Evolutionary conservation across 1,140 invertebrate species (phyloP).

Genomic region (Caerostris extrusa): DNA sequence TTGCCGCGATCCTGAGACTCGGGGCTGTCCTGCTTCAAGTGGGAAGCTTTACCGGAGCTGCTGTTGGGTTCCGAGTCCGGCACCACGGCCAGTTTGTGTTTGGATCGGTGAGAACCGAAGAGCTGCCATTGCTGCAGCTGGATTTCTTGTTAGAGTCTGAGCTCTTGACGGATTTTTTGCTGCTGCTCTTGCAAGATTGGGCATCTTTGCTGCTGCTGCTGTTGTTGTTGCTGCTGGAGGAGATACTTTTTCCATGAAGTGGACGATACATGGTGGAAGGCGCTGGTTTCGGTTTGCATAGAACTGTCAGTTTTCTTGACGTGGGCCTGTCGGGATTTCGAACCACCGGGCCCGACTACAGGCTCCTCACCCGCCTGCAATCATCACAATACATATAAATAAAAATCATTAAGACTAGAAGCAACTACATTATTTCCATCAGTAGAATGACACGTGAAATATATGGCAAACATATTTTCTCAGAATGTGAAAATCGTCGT

Average conservation of each 20-base stretch:
- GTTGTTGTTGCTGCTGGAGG: conserved; percentile 83
- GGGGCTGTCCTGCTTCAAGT: conserved; percentile 55
- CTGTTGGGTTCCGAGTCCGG: conserved; percentile 81
- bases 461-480: too few relatives aligned
- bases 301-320: conserved; percentile 84
- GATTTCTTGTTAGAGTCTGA: conserved; percentile 27
- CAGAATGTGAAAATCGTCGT: too few relatives aligned
- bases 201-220: neutral
- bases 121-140: neutral
- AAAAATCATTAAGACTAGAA: too few relatives aligned
- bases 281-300: conserved; percentile 84
- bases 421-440: neutral
- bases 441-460: neutral
- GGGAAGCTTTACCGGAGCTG: conserved; percentile 80
- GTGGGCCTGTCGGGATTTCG: conserved; percentile 71
- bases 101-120: conserved; percentile 54
- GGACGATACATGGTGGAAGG: conserved; percentile 84
- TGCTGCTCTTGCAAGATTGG: conserved; percentile 25
- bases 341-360: conserved; percentile 73
- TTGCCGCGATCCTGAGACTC: conserved; percentile 56
- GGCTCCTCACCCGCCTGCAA: conserved; percentile 69
- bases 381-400: too few relatives aligned
- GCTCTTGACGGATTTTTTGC: conserved; percentile 58
- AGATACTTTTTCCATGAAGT: conserved; percentile 85
- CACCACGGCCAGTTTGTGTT: conserved; percentile 88